These are phyloP conservation scores for Paragorgia papillata DNA, from an alignment of 92 coral and sea anemone genomes.

Conservation along the genomic window DNA sequence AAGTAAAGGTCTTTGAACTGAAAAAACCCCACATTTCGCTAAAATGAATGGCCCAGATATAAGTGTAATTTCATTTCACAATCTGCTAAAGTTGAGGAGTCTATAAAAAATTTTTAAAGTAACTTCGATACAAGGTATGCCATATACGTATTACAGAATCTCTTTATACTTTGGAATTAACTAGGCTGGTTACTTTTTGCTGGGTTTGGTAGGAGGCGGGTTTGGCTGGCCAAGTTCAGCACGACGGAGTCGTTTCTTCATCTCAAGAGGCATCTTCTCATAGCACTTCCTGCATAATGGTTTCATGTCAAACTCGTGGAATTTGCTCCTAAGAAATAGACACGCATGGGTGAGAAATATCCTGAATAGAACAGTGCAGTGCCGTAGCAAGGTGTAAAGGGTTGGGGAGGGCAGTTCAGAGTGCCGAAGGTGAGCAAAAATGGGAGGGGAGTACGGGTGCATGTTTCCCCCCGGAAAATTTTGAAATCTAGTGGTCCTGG, in stretches of 20 bases:
- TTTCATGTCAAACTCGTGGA: slow-evolving; percentile 98
- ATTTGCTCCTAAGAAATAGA: slow-evolving; percentile 76
- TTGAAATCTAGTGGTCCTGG: too few species aligned
- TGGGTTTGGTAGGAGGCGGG: slow-evolving; percentile 56
- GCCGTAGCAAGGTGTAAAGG: too few species aligned
- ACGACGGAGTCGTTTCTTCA: slow-evolving; percentile 86
- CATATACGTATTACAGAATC: background rate
- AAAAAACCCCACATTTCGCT: background rate
- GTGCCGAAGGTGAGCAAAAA: too few species aligned
- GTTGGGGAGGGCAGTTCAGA: too few species aligned
- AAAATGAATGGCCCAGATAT: background rate
- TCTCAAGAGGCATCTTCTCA: slow-evolving; percentile 97
- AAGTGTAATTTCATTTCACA: too few species aligned
- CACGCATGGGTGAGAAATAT: background rate
- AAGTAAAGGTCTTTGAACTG: too few species aligned
- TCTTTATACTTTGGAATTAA: slow-evolving; percentile 1
- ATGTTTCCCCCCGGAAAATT: too few species aligned
- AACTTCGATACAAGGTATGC: background rate
- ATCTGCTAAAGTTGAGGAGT: too few species aligned
- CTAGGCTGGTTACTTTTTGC: slow-evolving; percentile 51
- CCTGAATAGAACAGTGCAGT: background rate
- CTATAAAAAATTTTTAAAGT: background rate
- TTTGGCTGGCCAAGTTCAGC: slow-evolving; percentile 74
- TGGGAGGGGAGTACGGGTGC: too few species aligned
- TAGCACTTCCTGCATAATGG: slow-evolving; percentile 98